Evolutionary conservation across 2,797 vertebrate species (phyloP).

Genomic region (Syngnathus rostellatus): DNA sequence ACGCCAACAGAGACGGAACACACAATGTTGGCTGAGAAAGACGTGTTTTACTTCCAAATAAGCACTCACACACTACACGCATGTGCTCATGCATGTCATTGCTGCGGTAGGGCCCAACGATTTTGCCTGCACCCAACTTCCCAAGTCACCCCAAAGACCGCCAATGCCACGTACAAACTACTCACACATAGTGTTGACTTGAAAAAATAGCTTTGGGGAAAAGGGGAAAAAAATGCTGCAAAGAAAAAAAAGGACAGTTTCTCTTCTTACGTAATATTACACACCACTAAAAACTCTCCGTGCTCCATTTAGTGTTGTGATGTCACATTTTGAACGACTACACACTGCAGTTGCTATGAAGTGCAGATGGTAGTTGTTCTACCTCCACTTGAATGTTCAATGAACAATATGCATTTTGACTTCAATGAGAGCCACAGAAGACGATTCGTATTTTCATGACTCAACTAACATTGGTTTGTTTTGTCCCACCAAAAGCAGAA

Average conservation of each 20-base stretch:
- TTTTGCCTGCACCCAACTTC: conserved; percentile 34
- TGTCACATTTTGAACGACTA: background rate
- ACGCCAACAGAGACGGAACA: conserved; percentile 51
- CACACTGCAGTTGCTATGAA: background rate
- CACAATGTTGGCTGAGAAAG: conserved; percentile 43
- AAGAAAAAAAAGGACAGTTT: conserved; percentile 27
- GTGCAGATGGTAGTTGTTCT: background rate
- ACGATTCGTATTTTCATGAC: background rate
- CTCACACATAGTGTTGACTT: conserved; percentile 13
- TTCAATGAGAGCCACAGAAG: background rate
- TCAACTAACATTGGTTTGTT: background rate
- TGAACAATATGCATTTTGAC: background rate
- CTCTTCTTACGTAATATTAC: conserved; percentile 47
- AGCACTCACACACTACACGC: conserved; percentile 7
- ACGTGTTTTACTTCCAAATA: conserved; percentile 22
- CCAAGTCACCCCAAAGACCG: conserved; percentile 30
- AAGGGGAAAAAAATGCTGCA: conserved; percentile 12
- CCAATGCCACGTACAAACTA: conserved; percentile 13
- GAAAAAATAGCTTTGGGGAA: conserved; percentile 13
- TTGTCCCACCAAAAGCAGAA: background rate
- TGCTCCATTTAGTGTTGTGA: background rate
- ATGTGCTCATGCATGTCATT: conserved; percentile 38
- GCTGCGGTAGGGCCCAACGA: conserved; percentile 39
- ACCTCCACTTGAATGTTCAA: background rate
- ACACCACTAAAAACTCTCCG: conserved; percentile 10